Percentiles rank a stretch among this genome's conserved stretches.
These are phyloP conservation scores for Hucho hucho DNA, from an alignment of 2,113 vertebrate species.

Conservation along the genomic window DNA sequence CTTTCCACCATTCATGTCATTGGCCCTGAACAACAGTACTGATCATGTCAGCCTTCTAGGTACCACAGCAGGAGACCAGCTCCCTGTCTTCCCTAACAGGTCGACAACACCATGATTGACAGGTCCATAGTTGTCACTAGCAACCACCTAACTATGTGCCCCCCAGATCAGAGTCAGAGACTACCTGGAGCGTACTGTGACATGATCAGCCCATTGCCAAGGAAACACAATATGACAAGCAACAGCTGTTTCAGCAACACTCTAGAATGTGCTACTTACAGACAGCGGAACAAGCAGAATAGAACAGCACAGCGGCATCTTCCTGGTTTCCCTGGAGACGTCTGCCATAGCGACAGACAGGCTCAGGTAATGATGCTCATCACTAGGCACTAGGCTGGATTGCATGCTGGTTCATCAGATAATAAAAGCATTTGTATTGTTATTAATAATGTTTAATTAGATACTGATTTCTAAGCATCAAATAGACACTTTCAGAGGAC, in stretches of 20 bases:
- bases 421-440: no score
- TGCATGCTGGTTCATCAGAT: no score
- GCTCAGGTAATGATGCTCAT: slow-evolving; percentile 2
- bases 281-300: neutral
- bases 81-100: slow-evolving; percentile 15
- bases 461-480: no score
- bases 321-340: neutral
- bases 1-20: neutral
- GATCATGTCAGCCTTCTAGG: slow-evolving; percentile 48
- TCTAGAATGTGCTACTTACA: neutral
- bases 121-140: slow-evolving; percentile 34
- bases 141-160: slow-evolving; percentile 17
- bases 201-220: neutral
- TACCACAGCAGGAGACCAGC: neutral
- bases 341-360: neutral
- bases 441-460: no score
- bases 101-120: slow-evolving; percentile 50
- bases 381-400: neutral
- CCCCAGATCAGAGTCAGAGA: slow-evolving; percentile 9
- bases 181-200: slow-evolving; percentile 2
- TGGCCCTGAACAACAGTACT: slow-evolving; percentile 17
- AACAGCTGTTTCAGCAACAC: slow-evolving; percentile 47
- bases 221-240: slow-evolving; percentile 33
- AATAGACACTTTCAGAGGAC: no score
- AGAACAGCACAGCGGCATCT: neutral